Base-by-base conservation (phyloP, 2,888 invertebrate species). In the Archips crataeganus region DNA sequence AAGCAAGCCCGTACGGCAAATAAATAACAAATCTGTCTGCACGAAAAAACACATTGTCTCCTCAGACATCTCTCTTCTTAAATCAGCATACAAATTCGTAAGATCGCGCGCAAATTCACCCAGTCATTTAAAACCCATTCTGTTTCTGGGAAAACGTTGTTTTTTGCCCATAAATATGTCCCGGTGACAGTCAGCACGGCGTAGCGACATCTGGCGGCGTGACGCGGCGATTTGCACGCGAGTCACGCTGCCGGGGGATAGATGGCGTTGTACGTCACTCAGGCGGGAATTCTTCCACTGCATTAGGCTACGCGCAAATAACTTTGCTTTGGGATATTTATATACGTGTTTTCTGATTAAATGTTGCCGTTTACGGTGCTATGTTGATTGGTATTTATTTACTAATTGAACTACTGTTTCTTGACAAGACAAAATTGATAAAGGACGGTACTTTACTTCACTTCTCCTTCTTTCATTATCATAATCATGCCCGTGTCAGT, bases 111-210 rank as follows among this genome's bases (percentile, higher is more conserved):
- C 90, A 92, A 92, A 93, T 92, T 93, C 92, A 88, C 89, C 85
- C 84, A 90, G 91, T 93, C 92, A 93, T 93, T 93, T 93, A 91
- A 92, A 91, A 91, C 83, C 90, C 90, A 90, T 91, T 91, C 88
- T 87, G 88, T 90, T 91, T 89, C 86, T 85, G 86, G 79, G 83
- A 83, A 87, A 85, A 86, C 85, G 87, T 84, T 87, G 88, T 89
- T 89, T 91, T 91, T 91, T 89, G 87, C 82, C 88, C 87, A 90
- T 92, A 92, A 91, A 92, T 90, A 91, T 90, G 86, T 90, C 88
- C 79, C 77, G 80, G 85, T 89, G 91, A 91, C 90, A 86, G 81
- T 79, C 77, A 78, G 80, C 82, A 80, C 82, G 79, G 82, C 80
- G 75, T 77, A 84, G 86, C 85, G 88, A 83, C 90, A 90, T 87